Base-by-base conservation (phyloP, 2,113 vertebrate genomes). In the Oryzias woworae region DNA sequence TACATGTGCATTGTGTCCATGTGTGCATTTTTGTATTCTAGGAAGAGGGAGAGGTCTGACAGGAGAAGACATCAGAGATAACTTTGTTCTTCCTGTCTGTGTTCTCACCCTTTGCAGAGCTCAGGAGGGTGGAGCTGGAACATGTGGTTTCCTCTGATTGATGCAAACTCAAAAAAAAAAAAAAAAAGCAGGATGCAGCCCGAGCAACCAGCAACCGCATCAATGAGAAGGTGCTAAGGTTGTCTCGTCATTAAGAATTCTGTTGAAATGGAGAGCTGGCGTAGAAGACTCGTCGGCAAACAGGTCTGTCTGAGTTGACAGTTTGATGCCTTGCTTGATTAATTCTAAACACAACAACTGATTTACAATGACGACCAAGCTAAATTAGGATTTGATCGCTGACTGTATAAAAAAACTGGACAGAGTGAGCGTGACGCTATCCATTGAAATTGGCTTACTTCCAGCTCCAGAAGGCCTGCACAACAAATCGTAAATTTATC, bases 51-150 rank as follows among this genome's bases (percentile, higher is more conserved):
- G 74, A 24, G 62, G 75, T 84, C 66, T 16, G 36, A 44, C 62
- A 76, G 77, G 82, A 71, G 81, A 82, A 72, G 80, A 76, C 68
- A 80, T 81, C 65, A 63, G 45, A 62, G 88, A 87, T 87, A 86
- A 86, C 48, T 80, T 62, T 87, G 69, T 85, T 78, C 45, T 66
- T 75, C 66, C 59, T 84, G 77, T 54, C 51, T 17, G 23, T 73
- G 66, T 71, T 76, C 64, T 82, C 66, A 70, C 54, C 72, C 47
- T 58, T 48, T 62, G 54, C 22, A 8, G 41, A 55, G 47, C 56
- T 31, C 52, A 42, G 56, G 57, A 16, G 56, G 69, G 56, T 36
- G 47, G 53, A 50, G 45, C 66, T 2, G 55, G 80, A 73, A 84
- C 81, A 71, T 56, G 66, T 26, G 56, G 31, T 62, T 66, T 47